These are phyloP conservation scores for Anoplophora glabripennis DNA, from an alignment of 1,140 invertebrate genomes.

Conservation along the genomic window DNA sequence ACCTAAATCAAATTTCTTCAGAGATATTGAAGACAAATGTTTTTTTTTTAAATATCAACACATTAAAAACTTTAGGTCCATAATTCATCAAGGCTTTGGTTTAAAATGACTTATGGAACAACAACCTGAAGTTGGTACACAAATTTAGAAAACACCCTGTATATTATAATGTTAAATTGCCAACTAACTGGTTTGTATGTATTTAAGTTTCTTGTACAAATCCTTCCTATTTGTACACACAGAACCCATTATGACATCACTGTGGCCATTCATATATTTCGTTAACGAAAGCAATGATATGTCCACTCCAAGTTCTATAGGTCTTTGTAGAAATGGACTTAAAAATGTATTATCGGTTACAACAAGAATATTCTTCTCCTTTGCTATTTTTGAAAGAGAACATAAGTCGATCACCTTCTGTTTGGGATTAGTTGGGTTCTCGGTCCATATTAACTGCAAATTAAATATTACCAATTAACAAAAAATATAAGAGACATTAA, in stretches of 20 bases:
- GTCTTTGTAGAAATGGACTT: conserved; percentile 90
- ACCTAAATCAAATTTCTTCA: too few species aligned
- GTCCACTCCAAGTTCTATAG: conserved; percentile 88
- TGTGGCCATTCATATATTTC: conserved; percentile 98
- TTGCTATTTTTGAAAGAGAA: conserved; percentile 62
- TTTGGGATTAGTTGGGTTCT: conserved; percentile 95
- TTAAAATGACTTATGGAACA: too few species aligned
- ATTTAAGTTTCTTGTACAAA: conserved; percentile 70
- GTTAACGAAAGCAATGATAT: conserved; percentile 90
- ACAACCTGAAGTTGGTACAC: too few species aligned
- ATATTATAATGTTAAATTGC: conserved; percentile 14
- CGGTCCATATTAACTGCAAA: conserved; percentile 75
- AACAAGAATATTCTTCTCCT: conserved; percentile 68
- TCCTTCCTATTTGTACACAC: conserved; percentile 72
- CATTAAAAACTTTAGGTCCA: too few species aligned
- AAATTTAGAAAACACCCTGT: too few species aligned
- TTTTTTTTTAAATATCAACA: too few species aligned
- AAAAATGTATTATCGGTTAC: conserved; percentile 98
- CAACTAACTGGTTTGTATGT: conserved; percentile 82
- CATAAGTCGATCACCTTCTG: conserved; percentile 89
- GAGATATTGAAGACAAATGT: too few species aligned
- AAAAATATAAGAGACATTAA: background rate
- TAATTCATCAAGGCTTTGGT: too few species aligned
- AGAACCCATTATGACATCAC: conserved; percentile 96
- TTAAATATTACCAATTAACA: background rate